Base-by-base conservation (phyloP, 2,797 vertebrate species). In the Crocodylus rhombifer region DNA sequence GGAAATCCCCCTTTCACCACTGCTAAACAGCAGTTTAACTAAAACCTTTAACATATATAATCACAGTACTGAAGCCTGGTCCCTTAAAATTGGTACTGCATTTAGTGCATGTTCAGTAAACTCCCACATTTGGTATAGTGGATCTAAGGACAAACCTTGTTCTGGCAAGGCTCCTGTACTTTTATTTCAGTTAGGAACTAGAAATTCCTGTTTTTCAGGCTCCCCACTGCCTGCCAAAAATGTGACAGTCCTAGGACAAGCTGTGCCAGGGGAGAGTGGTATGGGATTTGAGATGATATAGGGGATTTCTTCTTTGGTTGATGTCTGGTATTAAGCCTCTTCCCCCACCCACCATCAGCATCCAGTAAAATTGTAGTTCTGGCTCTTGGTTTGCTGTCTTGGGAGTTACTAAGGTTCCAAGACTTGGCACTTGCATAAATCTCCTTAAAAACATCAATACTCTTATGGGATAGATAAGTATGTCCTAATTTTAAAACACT, bases 251-350 rank as follows among this genome's bases (percentile, higher is more conserved):
- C 42, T 62, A 74, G 60, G 28, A 77, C 64, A 23, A 28, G 79
- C 67, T 78, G 1, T 67, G 74, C 80, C 42, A 42, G 51, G 58
- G 20, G 74, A 55, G 65, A 67, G 60, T 0, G 1, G 13, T 16
- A 21, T 33, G 67, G 60, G 56, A 16, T 79, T 28, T n/a, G 4
- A 23, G 28, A 21, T 33, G 16, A 11, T 30, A 18, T 25, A 6
- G 10, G 60, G 36, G 30, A 60, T 74, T 71, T 30, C 64, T 77
- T 63, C 64, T 74, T 51, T 62, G 25, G 60, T 36, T 23, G 14
- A 1, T 1, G 1, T 57, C 17, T 7, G 1, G 42, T 10, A 11
- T 65, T 18, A 2, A 0, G 0, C 14, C 64, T 73, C 21, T 63
- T 25, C 71, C 23, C 1, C 26, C n/a, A 42, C 55, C 30, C 77